These are phyloP conservation scores for Eptesicus fuscus DNA, from an alignment of 2,113 vertebrate genomes.

Conservation along the genomic window DNA sequence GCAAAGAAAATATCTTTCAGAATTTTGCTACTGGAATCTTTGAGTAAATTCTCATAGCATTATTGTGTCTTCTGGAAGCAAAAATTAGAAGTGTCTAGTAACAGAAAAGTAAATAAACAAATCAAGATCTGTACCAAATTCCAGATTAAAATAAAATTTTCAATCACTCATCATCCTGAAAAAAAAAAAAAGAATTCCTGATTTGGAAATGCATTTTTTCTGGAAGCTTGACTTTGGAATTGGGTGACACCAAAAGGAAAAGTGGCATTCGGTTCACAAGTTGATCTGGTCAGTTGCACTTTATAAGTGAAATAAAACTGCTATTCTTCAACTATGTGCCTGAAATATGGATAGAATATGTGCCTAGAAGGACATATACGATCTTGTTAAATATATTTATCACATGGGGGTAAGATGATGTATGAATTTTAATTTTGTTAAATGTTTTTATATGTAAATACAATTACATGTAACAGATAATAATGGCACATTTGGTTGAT, in stretches of 20 bases:
- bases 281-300: rapidly evolving
- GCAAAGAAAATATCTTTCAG: no score
- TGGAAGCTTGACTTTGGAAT: rapidly evolving
- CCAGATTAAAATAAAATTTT: not conserved
- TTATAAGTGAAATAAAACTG: not conserved
- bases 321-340: not conserved
- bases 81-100: not conserved
- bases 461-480: not conserved
- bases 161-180: not conserved
- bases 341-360: not conserved
- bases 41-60: not conserved
- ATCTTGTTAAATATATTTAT: not conserved
- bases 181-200: not conserved
- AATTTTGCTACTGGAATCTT: not conserved
- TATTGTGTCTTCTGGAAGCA: not conserved
- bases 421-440: not conserved
- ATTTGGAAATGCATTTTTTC: not conserved
- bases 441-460: not conserved
- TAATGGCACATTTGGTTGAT: not conserved
- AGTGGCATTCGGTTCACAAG: rapidly evolving
- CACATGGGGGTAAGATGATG: rapidly evolving
- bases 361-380: not conserved
- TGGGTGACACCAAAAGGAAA: rapidly evolving
- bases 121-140: not conserved
- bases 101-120: not conserved